Evolutionary conservation across 2,113 vertebrate species (phyloP), one percentile per base, ranked within the genome.

Genomic region (Psittacus erithacus): DNA sequence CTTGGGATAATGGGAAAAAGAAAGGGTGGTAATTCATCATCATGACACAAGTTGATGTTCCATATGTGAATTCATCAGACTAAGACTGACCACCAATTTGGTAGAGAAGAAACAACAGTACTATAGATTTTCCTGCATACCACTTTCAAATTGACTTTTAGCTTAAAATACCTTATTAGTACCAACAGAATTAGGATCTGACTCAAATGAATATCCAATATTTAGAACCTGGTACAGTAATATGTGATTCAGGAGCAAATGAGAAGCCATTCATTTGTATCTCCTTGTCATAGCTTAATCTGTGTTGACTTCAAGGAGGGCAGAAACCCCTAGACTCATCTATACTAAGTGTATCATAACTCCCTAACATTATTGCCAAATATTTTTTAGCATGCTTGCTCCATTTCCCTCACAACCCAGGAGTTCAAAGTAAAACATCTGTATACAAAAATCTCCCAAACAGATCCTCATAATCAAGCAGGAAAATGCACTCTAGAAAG

Each of bases 301-400:
- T 82, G 12, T 7, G 9, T 22, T 90, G 41, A 68, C 27, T 53
- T 90, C 55, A 68, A 82, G 64, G 27, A 78, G 35, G 11, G 41
- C 1, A 87, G 52, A 39, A 88, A 64, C 4, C 8, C 17, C 16
- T 9, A 77, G 3, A 52, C 43, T 59, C 49, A 86, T 11, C 14
- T 71, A 10, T 2, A 0, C 4, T 24, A 33, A 14, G 6, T 22
- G 6, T 17, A 43, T 14, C 10, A 2, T 31, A 82, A 52, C 4
- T 53, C 50, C 18, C 10, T 59, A 41, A 35, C 4, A 6, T 16
- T 44, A 65, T 0, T 10, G 5, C 11, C 43, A 69, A 74, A 47
- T 27, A 39, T 8, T 59, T 46, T 11, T 2, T 22, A 18, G 5
- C 15, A 23, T 7, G 17, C 17, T 78, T 9, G 12, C 17, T 75